phyloP scores from a whole-genome alignment of 1,140 invertebrate species.

The Drusus annulatus region DNA sequence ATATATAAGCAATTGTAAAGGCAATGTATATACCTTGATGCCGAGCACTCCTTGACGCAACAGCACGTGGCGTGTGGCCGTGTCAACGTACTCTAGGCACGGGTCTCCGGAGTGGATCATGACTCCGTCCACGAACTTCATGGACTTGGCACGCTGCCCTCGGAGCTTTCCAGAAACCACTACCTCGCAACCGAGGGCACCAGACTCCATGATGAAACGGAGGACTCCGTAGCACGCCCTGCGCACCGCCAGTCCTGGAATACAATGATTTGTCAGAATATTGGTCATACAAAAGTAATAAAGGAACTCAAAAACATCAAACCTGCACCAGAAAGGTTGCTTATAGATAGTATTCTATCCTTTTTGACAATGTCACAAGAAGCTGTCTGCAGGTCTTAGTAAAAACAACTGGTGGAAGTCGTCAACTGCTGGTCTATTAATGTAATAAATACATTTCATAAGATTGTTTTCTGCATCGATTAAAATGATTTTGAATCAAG shows the following conservation, averaged over 20 bases:
- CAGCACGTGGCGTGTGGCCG: conserved; percentile 97
- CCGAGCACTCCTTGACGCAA: conserved; percentile 93
- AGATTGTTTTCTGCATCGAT: too few relatives aligned
- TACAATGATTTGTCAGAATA: background rate
- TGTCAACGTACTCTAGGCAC: conserved; percentile 98
- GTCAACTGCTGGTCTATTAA: too few relatives aligned
- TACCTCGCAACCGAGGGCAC: conserved; percentile 97
- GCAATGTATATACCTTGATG: conserved; percentile 84
- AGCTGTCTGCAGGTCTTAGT: too few relatives aligned
- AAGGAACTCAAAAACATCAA: too few relatives aligned
- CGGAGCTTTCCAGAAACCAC: conserved; percentile 99
- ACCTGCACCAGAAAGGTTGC: too few relatives aligned
- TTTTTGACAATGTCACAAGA: too few relatives aligned
- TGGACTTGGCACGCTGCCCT: conserved; percentile 99
- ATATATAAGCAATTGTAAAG: too few relatives aligned
- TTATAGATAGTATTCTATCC: too few relatives aligned
- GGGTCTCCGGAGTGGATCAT: conserved; percentile 99
- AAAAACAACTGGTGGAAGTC: too few relatives aligned
- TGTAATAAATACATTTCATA: too few relatives aligned
- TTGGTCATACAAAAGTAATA: too few relatives aligned
- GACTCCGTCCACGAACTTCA: conserved; percentile 99
- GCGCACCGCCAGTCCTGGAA: conserved; percentile 76
- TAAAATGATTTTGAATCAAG: too few relatives aligned
- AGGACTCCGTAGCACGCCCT: conserved; percentile 99
- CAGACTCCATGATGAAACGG: conserved; percentile 99